Evolutionary conservation across 2,888 invertebrate species (phyloP), one percentile per base, ranked within the genome.

Genomic region (Sarcophaga rosellei): DNA sequence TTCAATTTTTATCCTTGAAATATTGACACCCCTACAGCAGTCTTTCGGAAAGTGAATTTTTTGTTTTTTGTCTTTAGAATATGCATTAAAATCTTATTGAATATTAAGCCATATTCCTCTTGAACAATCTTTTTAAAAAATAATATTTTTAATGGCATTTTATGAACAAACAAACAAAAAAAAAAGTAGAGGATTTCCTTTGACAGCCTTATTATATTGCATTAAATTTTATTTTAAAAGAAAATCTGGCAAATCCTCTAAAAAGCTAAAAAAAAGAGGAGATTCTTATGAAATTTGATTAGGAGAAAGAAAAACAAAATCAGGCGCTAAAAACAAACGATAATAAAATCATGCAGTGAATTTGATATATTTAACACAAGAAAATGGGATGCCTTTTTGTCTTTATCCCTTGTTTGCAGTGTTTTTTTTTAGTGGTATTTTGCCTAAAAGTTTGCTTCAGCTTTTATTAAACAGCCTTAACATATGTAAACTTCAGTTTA

Each of bases 161-260:
- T 53, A 25, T 25, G 12, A 23, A 4, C n/a, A n/a, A n/a, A n/a
- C n/a, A n/a, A n/a, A n/a, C n/a, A 4, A 21, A 63, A 23, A 23
- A 63, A 63, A 63, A 20, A 8, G 21, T 17, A 63, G 8, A 20
- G 21, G 63, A 63, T 23, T 63, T 23, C 23, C 63, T 20, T 23
- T 63, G 63, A 63, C 63, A 63, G 63, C 63, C 21, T 63, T 23
- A 63, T 63, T 63, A 63, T 15, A 23, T 63, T 63, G 63, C 63
- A 63, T 63, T 63, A 63, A 23, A 21, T 23, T 63, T 63, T 35
- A 35, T 23, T 23, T 12, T 15, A 63, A 23, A 23, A 63, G 23
- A 23, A 63, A 63, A 23, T 20, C 10, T n/a, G 3, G 10, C 21
- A 20, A n/a, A 21, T 20, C 21, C 20, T 11, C 20, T n/a, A n/a